Conservation (phyloP, 2,888 invertebrate species). For the Drosophila putrida region DNA sequence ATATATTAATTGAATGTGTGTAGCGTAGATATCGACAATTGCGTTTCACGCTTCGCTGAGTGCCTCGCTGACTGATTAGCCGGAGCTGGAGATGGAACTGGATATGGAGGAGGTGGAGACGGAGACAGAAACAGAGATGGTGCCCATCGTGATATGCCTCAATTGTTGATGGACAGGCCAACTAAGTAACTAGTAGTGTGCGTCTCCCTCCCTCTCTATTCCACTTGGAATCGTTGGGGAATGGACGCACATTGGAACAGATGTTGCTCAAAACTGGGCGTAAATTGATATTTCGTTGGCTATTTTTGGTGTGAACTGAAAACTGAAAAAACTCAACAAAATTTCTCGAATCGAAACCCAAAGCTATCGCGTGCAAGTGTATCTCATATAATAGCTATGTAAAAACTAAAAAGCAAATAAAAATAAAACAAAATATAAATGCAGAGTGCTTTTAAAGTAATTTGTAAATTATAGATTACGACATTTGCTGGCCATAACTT, state of each 20-base stretch:
- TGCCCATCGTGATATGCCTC: slow-evolving; percentile 32
- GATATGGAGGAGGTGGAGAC: neutral
- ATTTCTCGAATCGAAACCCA: slow-evolving; percentile 19
- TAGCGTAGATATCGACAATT: slow-evolving; percentile 71
- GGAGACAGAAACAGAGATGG: neutral
- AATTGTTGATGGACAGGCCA: slow-evolving; percentile 59
- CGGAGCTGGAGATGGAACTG: slow-evolving; percentile 11
- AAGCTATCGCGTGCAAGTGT: slow-evolving; percentile 14
- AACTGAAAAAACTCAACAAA: neutral
- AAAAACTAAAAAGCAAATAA: neutral
- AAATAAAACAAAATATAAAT: neutral
- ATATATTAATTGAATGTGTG: slow-evolving; percentile 78
- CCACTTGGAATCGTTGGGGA: slow-evolving; percentile 19
- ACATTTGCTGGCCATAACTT: slow-evolving; percentile 1
- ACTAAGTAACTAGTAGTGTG: neutral
- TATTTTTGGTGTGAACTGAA: slow-evolving; percentile 40
- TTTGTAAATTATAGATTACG: slow-evolving; percentile 13
- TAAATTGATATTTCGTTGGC: slow-evolving; percentile 56
- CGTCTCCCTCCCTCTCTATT: slow-evolving; percentile 17
- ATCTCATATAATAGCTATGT: neutral
- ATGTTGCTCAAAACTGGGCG: slow-evolving; percentile 59
- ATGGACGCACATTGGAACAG: slow-evolving; percentile 61
- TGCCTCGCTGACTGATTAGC: slow-evolving; percentile 74
- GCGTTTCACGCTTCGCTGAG: slow-evolving; percentile 77
- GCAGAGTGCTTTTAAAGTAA: neutral